Percentiles rank a stretch among this genome's conserved stretches.
Conservation (phyloP, 2,113 vertebrate genomes). For the Pelecanoides urinatrix region DNA sequence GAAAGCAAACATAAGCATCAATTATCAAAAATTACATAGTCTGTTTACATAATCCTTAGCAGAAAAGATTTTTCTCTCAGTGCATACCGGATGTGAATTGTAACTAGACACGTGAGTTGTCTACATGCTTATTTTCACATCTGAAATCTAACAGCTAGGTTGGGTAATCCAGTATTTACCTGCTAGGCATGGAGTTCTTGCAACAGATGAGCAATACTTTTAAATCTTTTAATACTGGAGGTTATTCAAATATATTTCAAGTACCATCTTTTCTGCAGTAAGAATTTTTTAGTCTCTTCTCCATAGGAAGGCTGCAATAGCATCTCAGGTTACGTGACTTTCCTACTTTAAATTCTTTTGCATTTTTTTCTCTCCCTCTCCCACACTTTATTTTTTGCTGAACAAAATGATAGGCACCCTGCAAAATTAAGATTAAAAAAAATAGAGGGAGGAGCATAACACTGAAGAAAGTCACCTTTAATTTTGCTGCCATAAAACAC, state of each 20-base stretch:
- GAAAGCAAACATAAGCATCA: conserved; percentile 8
- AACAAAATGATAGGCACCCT: background rate
- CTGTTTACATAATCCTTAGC: conserved; percentile 6
- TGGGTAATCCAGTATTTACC: conserved; percentile 33
- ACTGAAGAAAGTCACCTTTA: background rate
- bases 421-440: background rate
- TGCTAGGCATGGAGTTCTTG: conserved; percentile 1
- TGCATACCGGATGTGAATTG: background rate
- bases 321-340: background rate
- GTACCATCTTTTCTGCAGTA: background rate
- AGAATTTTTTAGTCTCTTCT: background rate
- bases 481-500: background rate
- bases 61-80: background rate
- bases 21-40: conserved; percentile 8
- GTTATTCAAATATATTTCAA: background rate
- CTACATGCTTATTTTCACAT: background rate
- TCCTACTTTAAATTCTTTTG: background rate
- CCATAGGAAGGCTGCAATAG: background rate
- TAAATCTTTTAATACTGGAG: conserved; percentile 4
- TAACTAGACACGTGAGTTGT: background rate
- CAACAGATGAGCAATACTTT: background rate
- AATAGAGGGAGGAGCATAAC: background rate
- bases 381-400: background rate
- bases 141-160: background rate
- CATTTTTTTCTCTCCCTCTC: background rate